Evolutionary conservation across 2,113 vertebrate genomes (phyloP), one percentile per base, ranked within the genome.

Genomic region (Anguilla rostrata): DNA sequence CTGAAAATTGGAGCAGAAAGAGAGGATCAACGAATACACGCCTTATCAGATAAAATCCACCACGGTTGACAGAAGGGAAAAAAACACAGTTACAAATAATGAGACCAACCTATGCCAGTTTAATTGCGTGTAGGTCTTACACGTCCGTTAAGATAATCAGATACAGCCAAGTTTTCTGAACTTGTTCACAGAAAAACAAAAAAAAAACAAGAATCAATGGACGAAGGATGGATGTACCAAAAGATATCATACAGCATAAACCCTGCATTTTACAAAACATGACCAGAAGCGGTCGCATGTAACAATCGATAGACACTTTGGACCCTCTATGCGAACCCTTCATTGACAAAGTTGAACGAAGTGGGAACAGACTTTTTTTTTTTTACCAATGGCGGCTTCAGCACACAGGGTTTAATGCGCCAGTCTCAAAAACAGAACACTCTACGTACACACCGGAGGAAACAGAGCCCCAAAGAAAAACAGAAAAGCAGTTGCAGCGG

Each of bases 141-240:
- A 91, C 78, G 85, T 87, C 8, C 39, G 34, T 83, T 60, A 85
- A 20, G 29, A 41, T 78, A 12, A 14, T 83, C 39, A 84, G 86
- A 82, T 86, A 92, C 41, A 82, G 82, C 46, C 83, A 86, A 87
- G 89, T 92, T 86, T 90, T 87, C 90, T 87, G 85, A 79, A 87
- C 85, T 89, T 43, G 87, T 89, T 56, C 86, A 89, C 89, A 90
- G 22, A 60, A 88, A 34, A 71, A 89, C 89, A 90, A 34, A 60
- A 88, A 34, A 71, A n/a, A n/a, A 11, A n/a, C 3, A 71, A 90
- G 1, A 26, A 39, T 41, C 6, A 88, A 53, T 85, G 15, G 86
- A 83, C 87, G 86, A 83, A 87, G 12, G 85, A 75, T 26, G 43
- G 78, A 89, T 22, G 83, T 84, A 90, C 84, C 49, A 83, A 90